Conservation (phyloP, 2,888 invertebrate species). For the Drosophila recens region DNA sequence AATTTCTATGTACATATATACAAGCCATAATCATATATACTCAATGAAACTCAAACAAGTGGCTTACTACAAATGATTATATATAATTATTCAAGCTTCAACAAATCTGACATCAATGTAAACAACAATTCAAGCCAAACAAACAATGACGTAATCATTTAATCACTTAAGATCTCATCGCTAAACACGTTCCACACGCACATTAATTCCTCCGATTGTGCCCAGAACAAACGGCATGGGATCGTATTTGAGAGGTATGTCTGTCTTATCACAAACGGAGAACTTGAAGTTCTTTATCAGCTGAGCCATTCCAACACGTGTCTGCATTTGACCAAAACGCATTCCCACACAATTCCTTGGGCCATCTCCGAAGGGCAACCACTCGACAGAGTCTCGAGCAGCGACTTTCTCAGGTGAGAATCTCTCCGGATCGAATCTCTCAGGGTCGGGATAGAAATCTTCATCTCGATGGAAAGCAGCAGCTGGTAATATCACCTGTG, state of each 20-base stretch:
- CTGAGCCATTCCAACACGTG: slow-evolving; percentile 73
- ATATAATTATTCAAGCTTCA: slow-evolving; percentile 13
- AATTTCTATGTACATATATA: not conserved
- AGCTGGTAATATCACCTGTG: slow-evolving; percentile 66
- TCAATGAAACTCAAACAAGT: slow-evolving; percentile 6
- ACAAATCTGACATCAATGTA: slow-evolving; percentile 15
- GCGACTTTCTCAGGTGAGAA: slow-evolving; percentile 86
- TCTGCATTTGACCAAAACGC: slow-evolving; percentile 83
- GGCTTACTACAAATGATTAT: not conserved
- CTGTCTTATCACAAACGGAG: slow-evolving; percentile 62
- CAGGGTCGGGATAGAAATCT: slow-evolving; percentile 86
- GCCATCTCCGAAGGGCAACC: slow-evolving; percentile 83
- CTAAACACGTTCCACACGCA: slow-evolving; percentile 18
- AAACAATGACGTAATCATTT: slow-evolving; percentile 4
- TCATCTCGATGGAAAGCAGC: slow-evolving; percentile 87
- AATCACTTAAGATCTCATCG: not conserved
- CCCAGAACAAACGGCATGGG: slow-evolving; percentile 51
- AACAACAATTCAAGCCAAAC: not conserved
- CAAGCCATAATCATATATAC: not conserved
- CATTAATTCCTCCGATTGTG: slow-evolving; percentile 51
- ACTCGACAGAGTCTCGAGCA: slow-evolving; percentile 84
- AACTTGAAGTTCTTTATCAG: slow-evolving; percentile 76
- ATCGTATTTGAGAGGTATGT: slow-evolving; percentile 64
- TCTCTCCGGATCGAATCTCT: slow-evolving; percentile 88
- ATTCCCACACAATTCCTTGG: slow-evolving; percentile 83